Evolutionary conservation across 2,113 vertebrate species (phyloP).

Genomic region (Forbesichthys agassizii): DNA sequence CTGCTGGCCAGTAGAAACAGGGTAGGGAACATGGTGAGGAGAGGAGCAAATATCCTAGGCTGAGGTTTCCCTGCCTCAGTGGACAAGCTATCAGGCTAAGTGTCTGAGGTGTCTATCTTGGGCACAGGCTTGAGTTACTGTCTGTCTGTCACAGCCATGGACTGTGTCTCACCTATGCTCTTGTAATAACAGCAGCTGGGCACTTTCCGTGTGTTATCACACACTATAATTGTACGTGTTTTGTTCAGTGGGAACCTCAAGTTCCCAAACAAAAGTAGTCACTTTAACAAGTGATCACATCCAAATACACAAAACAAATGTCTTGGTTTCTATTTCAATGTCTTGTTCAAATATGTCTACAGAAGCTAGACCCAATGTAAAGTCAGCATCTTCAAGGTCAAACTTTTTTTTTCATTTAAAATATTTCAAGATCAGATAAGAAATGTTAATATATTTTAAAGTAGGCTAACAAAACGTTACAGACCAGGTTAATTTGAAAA

Average conservation of each 20-base stretch:
- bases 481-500: too few relatives aligned
- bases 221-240: neutral
- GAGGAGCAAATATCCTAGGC: constrained; percentile 49
- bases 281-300: neutral
- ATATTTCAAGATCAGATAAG: too few relatives aligned
- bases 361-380: too few relatives aligned
- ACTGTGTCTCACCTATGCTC: neutral
- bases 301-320: too few relatives aligned
- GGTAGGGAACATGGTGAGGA: constrained; percentile 43
- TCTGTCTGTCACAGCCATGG: constrained; percentile 14
- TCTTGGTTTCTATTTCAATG: too few relatives aligned
- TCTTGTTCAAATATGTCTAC: too few relatives aligned
- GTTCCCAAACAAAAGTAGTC: too few relatives aligned
- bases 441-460: too few relatives aligned
- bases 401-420: too few relatives aligned
- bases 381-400: too few relatives aligned
- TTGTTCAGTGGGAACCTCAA: constrained; percentile 1
- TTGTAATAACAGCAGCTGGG: neutral
- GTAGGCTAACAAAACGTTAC: too few relatives aligned
- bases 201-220: neutral
- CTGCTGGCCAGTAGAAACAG: constrained; percentile 59
- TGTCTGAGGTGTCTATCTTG: constrained; percentile 3
- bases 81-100: constrained; percentile 1
- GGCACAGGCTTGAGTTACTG: constrained; percentile 7
- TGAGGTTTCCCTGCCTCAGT: too few relatives aligned